Conservation (phyloP, 2,797 vertebrate species). For the Argentina silus region DNA sequence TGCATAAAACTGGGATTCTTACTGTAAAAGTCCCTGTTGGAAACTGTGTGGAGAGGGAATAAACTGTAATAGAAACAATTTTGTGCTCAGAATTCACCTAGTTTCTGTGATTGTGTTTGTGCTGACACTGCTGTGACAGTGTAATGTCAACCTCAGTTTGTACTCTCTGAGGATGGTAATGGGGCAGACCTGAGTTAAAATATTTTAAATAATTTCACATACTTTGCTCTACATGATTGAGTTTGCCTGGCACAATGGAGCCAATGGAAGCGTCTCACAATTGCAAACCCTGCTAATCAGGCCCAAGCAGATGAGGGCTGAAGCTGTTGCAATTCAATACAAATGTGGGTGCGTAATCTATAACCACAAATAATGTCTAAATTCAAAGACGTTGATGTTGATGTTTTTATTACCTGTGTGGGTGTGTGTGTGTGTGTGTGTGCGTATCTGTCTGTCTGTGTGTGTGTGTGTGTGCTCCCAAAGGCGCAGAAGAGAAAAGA, state of each 20-base stretch:
- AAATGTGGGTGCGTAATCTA: not conserved
- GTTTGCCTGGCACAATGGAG: no score
- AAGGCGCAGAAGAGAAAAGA: not conserved
- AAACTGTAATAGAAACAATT: constrained; percentile 47
- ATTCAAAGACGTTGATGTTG: not conserved
- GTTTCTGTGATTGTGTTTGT: not conserved
- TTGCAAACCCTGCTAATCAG: no score
- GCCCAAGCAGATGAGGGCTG: not conserved
- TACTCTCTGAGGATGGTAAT: constrained; percentile 18
- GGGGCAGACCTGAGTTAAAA: not conserved
- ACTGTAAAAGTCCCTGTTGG: no score
- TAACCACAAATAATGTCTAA: not conserved
- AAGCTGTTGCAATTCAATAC: not conserved
- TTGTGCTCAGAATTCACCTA: constrained; percentile 36
- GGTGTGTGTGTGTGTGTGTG: not conserved
- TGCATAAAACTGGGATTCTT: constrained; percentile 47
- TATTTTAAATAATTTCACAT: no score
- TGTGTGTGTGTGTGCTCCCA: constrained; percentile 5
- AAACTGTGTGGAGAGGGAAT: no score
- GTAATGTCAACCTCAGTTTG: constrained; percentile 34
- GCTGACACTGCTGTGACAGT: not conserved
- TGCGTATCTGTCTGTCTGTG: not conserved
- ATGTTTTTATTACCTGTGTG: not conserved
- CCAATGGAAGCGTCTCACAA: no score
- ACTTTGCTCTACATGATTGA: no score